phyloP scores from a whole-genome alignment of 2,888 invertebrate species.

The Trachelus stipa region DNA sequence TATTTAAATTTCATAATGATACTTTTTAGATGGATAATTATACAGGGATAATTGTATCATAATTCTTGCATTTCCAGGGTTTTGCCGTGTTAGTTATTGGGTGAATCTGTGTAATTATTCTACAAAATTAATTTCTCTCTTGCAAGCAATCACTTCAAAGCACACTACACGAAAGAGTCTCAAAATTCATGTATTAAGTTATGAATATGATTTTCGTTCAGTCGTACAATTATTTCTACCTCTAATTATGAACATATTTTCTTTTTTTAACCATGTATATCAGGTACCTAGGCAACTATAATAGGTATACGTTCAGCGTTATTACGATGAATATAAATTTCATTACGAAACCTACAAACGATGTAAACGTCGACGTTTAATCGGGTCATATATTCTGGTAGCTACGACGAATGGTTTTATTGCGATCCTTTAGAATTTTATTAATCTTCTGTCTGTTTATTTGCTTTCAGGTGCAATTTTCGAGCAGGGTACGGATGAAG shows the following conservation, averaged over 20 bases:
- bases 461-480: conserved; percentile 85
- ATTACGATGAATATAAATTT: not conserved
- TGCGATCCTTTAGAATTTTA: not conserved
- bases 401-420: not conserved
- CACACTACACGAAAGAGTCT: too few species aligned
- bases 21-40: not conserved
- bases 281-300: not conserved
- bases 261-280: not conserved
- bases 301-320: not conserved
- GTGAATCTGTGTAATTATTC: not conserved
- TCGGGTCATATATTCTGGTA: not conserved
- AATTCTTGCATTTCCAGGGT: too few species aligned
- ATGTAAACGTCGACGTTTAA: not conserved
- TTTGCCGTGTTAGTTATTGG: too few species aligned
- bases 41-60: too few species aligned
- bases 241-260: not conserved
- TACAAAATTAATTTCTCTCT: not conserved
- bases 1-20: not conserved
- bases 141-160: not conserved
- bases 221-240: not conserved
- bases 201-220: not conserved
- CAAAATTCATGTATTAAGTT: not conserved
- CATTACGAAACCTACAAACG: too few species aligned
- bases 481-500: conserved; percentile 91
- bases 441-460: not conserved